These are phyloP conservation scores for Operophtera brumata DNA, from an alignment of 2,888 invertebrate species.

Conservation along the genomic window DNA sequence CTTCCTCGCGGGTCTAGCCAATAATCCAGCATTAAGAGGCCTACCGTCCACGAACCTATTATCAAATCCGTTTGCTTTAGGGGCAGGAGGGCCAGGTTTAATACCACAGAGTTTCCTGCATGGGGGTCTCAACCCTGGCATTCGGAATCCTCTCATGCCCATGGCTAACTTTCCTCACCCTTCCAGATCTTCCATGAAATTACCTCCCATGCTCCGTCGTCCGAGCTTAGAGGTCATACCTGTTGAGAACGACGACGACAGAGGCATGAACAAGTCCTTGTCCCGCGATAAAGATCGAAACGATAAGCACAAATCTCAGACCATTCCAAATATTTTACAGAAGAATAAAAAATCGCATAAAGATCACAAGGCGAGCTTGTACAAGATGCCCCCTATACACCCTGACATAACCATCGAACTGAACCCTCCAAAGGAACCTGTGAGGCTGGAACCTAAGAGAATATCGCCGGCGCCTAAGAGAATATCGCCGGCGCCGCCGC, in stretches of 20 bases:
- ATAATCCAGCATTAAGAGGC: conserved; percentile 73
- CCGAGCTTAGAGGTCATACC: conserved; percentile 80
- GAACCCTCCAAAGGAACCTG: conserved; percentile 69
- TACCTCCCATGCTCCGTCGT: conserved; percentile 81
- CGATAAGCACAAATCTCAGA: conserved; percentile 75
- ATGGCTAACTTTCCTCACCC: conserved; percentile 80
- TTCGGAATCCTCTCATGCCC: conserved; percentile 77
- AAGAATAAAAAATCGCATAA: conserved; percentile 71
- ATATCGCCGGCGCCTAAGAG: conserved; percentile 29
- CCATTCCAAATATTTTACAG: conserved; percentile 75
- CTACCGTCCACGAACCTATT: conserved; percentile 64
- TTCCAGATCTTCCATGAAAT: conserved; percentile 80
- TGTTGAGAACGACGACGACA: conserved; percentile 74
- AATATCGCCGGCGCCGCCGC: conserved; percentile 46
- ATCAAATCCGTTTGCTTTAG: conserved; percentile 77
- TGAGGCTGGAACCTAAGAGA: conserved; percentile 44
- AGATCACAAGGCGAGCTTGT: conserved; percentile 70
- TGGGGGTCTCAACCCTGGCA: conserved; percentile 56
- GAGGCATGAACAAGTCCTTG: conserved; percentile 62
- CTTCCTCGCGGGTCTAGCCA: conserved; percentile 66
- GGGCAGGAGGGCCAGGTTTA: conserved; percentile 81
- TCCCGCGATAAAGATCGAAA: conserved; percentile 66
- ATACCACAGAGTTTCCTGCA: conserved; percentile 79
- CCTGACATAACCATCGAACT: conserved; percentile 83
- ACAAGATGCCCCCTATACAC: conserved; percentile 74